A percentile compares a stretch with the other conserved stretches of the same genome.
These are phyloP conservation scores for Drosophila birchii DNA, from an alignment of 2,888 invertebrate genomes.

Conservation along the genomic window DNA sequence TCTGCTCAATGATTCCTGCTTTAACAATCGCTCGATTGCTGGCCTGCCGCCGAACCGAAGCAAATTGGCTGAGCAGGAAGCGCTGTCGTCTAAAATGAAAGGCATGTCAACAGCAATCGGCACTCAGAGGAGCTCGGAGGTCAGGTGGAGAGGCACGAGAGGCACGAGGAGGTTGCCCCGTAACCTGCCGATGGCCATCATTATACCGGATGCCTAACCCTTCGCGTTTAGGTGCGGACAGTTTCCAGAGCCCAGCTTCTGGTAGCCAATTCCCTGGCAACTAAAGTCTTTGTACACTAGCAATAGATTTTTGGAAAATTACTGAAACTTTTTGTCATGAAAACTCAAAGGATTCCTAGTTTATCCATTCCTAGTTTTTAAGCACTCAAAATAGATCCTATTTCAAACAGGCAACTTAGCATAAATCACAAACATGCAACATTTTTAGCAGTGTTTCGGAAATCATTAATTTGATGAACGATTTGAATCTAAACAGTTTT, in stretches of 20 bases:
- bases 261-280: conserved; percentile 35
- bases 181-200: conserved; percentile 88
- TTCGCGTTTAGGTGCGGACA: conserved; percentile 87
- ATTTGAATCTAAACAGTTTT: not conserved
- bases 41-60: conserved; percentile 89
- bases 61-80: conserved; percentile 87
- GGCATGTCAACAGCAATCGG: conserved; percentile 42
- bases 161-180: conserved; percentile 82
- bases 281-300: conserved; percentile 1
- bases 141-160: conserved; percentile 1
- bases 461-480: not conserved
- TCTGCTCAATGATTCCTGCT: conserved; percentile 87
- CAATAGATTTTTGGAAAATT: not conserved
- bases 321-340: not conserved
- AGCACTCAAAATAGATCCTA: not conserved
- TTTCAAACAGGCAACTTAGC: too few species aligned
- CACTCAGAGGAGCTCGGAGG: conserved; percentile 27
- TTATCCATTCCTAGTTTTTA: too few species aligned
- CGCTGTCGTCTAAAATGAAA: conserved; percentile 40
- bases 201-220: conserved; percentile 89
- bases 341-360: not conserved
- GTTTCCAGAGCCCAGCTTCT: conserved; percentile 87
- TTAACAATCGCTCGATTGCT: conserved; percentile 89
- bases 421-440: not conserved
- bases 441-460: not conserved